Evolutionary conservation across 2,888 invertebrate genomes (phyloP).

Genomic region (Agonopterix alstromeriana): DNA sequence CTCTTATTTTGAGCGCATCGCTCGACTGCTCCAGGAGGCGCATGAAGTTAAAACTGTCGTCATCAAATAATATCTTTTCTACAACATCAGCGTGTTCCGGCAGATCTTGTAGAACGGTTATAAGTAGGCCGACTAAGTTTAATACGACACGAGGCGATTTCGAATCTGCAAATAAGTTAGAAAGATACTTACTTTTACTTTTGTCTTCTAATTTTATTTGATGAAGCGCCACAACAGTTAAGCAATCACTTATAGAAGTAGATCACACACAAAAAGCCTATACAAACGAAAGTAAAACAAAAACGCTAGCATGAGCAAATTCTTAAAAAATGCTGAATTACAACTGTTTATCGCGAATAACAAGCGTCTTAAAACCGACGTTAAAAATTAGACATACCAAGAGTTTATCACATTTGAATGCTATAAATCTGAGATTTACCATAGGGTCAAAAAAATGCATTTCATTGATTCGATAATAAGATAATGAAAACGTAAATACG

Average conservation of each 20-base stretch:
- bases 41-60: constrained; percentile 67
- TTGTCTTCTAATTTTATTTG: constrained; percentile 1
- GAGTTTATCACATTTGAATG: too few relatives aligned
- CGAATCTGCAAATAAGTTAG: constrained; percentile 49
- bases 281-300: too few relatives aligned
- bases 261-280: too few relatives aligned
- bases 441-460: too few relatives aligned
- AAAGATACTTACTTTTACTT: constrained; percentile 8
- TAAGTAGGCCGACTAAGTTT: constrained; percentile 84
- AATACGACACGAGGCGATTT: constrained; percentile 79
- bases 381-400: too few relatives aligned
- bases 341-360: too few relatives aligned
- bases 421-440: too few relatives aligned
- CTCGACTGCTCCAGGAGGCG: constrained; percentile 76
- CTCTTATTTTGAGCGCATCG: constrained; percentile 77
- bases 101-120: constrained; percentile 82
- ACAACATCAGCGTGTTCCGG: constrained; percentile 87
- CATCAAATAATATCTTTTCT: constrained; percentile 81
- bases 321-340: too few relatives aligned
- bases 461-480: too few relatives aligned
- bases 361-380: too few relatives aligned
- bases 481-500: too few relatives aligned
- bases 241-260: background rate
- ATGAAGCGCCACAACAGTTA: background rate
- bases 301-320: too few relatives aligned